Evolutionary conservation across 2,888 invertebrate species (phyloP), one percentile per base, ranked within the genome.

Genomic region (Clistopyga incitator): DNA sequence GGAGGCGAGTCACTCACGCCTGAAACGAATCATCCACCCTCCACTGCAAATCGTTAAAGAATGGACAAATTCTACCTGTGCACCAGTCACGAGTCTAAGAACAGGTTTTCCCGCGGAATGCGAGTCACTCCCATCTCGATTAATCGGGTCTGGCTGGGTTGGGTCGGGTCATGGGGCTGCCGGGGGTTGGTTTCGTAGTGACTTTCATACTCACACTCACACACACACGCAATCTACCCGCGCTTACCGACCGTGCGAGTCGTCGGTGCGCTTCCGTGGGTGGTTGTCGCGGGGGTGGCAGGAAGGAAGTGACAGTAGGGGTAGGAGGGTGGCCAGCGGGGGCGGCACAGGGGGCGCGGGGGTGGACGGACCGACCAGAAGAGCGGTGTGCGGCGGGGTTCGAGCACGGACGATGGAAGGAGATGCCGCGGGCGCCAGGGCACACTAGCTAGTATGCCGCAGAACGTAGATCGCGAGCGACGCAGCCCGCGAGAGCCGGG

Each of bases 381-480:
- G 82, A 85, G 86, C 82, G 88, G 85, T 68, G 85, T 84, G 84
- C 84, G 85, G 87, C 81, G 86, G 85, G 86, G 83, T 84, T 82
- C 75, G 80, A 81, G 81, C 82, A 78, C 78, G 52, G 79, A 54
- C 18, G 74, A 78, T 78, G 72, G 83, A 84, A 83, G 83, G 86
- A 86, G 85, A 83, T 86, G 87, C 87, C 84, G 85, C 87, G 90
- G 88, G 90, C 88, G 89, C 88, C 90, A 89, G 89, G 90, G 90
- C 88, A 89, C 86, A 88, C 88, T 87, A 89, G 90, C 92, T 92
- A 92, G 92, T 92, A 88, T 89, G 91, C 90, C 91, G 91, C 91
- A 89, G 92, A 92, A 89, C 92, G 91, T 89, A 91, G 92, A 88
- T 91, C 91, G 92, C 89, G 90, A 89, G 90, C 89, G 92, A 91